A percentile compares a stretch with the other conserved stretches of the same genome.
Conservation (phyloP, 2,888 invertebrate species). For the Arrhopalites spinosus region DNA sequence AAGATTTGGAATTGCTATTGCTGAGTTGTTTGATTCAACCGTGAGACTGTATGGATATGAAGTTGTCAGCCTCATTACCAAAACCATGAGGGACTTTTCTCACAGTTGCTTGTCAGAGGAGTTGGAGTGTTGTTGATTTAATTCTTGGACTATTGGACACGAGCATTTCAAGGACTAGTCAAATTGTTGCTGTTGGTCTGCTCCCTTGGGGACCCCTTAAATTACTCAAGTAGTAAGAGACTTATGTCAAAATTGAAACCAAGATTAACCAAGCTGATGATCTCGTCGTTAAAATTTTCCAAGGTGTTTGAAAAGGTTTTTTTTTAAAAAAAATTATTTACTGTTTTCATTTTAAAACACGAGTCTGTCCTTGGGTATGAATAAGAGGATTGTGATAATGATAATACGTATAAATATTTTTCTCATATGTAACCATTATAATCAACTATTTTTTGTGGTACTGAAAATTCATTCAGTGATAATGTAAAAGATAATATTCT, state of each 20-base stretch:
- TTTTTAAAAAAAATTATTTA: no score
- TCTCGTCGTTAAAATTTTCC: not conserved
- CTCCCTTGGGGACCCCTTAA: not conserved
- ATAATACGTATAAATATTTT: no score
- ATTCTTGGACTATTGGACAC: not conserved
- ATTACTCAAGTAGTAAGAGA: not conserved
- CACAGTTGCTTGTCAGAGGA: not conserved
- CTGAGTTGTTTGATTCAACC: not conserved
- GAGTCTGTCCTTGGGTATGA: no score
- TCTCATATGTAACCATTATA: no score
- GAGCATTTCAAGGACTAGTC: not conserved
- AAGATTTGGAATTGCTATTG: not conserved
- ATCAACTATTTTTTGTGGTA: no score
- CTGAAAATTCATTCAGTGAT: no score
- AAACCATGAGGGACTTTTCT: no score
- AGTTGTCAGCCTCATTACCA: no score
- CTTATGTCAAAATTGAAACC: not conserved
- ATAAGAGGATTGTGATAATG: no score
- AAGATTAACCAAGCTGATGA: not conserved
- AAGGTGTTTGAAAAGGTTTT: not conserved
- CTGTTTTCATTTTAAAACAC: no score
- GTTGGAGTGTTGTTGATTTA: not conserved
- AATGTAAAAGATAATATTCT: no score
- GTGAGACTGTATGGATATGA: not conserved
- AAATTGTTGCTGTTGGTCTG: not conserved